Conservation (phyloP, 1,140 invertebrate genomes). For the Hetaerina americana region DNA sequence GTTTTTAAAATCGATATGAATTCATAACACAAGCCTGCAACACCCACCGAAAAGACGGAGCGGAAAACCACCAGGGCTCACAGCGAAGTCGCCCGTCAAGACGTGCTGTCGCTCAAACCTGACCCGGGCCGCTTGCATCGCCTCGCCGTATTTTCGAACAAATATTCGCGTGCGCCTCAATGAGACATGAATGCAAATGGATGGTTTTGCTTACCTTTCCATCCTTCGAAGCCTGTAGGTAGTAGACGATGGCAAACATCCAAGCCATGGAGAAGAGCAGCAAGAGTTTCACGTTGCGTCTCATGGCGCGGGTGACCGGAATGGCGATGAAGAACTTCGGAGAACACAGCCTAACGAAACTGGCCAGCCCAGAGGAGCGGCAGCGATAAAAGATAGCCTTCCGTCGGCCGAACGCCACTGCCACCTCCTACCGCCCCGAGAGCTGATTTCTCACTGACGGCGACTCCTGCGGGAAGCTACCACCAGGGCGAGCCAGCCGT, state of each 20-base stretch:
- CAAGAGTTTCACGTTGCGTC: slow-evolving; percentile 40
- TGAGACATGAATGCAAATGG: too few relatives aligned
- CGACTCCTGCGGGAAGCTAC: neutral
- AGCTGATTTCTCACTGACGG: neutral
- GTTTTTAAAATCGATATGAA: too few relatives aligned
- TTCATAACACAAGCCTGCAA: too few relatives aligned
- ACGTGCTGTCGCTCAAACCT: too few relatives aligned
- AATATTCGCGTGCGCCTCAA: too few relatives aligned
- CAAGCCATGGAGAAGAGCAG: slow-evolving; percentile 37
- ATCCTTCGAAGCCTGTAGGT: slow-evolving; percentile 35
- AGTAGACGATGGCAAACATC: slow-evolving; percentile 43
- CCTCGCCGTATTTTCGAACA: too few relatives aligned
- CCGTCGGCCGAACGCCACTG: neutral
- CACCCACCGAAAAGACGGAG: too few relatives aligned
- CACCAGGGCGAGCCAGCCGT: neutral
- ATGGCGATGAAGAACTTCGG: neutral
- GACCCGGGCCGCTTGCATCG: too few relatives aligned
- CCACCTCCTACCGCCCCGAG: neutral
- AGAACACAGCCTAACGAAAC: neutral
- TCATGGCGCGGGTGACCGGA: slow-evolving; percentile 24
- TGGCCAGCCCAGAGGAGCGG: neutral
- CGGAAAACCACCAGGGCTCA: too few relatives aligned
- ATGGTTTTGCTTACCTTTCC: slow-evolving; percentile 13
- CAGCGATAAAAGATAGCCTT: too few relatives aligned
- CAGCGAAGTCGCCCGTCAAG: too few relatives aligned